Percentiles rank a stretch among this genome's conserved stretches.
phyloP scores from a whole-genome alignment of 1,140 invertebrate species.

The Kradibia gibbosae region DNA sequence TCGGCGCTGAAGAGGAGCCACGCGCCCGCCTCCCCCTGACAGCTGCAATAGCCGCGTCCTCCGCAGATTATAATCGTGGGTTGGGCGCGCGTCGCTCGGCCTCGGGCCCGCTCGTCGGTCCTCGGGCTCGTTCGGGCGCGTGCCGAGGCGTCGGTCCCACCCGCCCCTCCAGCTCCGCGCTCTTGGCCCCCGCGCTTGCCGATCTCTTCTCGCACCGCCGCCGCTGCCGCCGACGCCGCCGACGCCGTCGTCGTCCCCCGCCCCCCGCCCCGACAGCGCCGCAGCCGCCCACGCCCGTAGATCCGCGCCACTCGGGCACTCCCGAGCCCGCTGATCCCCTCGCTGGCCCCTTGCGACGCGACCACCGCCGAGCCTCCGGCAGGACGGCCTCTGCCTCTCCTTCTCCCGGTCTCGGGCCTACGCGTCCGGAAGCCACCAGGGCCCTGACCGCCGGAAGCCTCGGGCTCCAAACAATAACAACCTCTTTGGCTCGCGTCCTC shows the following conservation, averaged over 20 bases:
- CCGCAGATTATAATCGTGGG: constrained; percentile 43
- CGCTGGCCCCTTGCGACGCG: constrained; percentile 39
- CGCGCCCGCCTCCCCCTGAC: background rate
- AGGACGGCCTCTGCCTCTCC: constrained; percentile 20
- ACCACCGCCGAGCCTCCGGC: constrained; percentile 52
- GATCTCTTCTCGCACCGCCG: no score
- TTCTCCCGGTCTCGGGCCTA: constrained; percentile 1
- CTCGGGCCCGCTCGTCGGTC: constrained; percentile 10
- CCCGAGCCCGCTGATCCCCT: constrained; percentile 26
- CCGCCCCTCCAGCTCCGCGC: background rate
- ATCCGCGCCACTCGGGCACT: background rate
- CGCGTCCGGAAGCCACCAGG: constrained; percentile 27
- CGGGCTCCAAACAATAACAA: constrained; percentile 2
- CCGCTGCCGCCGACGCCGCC: no score
- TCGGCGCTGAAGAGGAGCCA: constrained; percentile 14
- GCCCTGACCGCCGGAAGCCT: constrained; percentile 38
- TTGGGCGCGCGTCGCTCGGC: background rate
- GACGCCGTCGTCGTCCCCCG: no score
- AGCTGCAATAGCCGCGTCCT: constrained; percentile 28
- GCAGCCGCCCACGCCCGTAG: no score
- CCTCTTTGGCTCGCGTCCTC: background rate
- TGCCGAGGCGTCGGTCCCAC: constrained; percentile 22
- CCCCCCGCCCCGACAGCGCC: no score
- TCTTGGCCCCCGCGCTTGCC: background rate
- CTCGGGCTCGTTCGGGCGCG: constrained; percentile 34